Base-by-base conservation (phyloP, 2,888 invertebrate species). In the Zygaena filipendulae region DNA sequence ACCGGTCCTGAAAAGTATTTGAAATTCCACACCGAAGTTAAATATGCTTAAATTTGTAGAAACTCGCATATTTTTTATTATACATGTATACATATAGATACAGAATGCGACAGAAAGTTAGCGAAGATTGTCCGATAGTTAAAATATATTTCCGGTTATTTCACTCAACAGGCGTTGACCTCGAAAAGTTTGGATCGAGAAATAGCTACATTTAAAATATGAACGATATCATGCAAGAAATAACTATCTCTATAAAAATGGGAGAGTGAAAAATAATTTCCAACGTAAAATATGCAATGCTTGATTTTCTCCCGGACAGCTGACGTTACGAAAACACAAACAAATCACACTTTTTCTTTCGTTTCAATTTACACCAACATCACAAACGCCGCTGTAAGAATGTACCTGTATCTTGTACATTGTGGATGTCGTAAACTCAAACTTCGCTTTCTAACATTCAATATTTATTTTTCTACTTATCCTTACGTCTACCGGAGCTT, bases 401-500 rank as follows among this genome's bases (percentile, higher is more conserved):
- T 58, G n/a, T n/a, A n/a, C n/a, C n/a, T n/a, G n/a, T n/a, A n/a
- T 49, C 42, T 48, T 59, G 54, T 64, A n/a, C n/a, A n/a, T n/a
- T n/a, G 48, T 46, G 47, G 54, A 58, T 68, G 64, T 59, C 56
- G 60, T 63, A 61, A 64, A 68, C 48, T 53, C 63, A 66, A 71
- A 74, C 69, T 58, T 56, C 70, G 66, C 79, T 79, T 79, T 79
- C 79, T 77, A 74, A 60, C 63, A 68, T 57, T 54, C 59, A 77
- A 79, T 77, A 79, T 79, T 79, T 75, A 60, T 71, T 74, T 67
- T 71, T 72, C 70, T 70, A 75, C 69, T 79, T 77, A 77, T 69
- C 72, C 72, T 68, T 57, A 60, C 59, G 57, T 52, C 43, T 54
- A 41, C 39, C 39, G n/a, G 42, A 52, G 54, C 58, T 57, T 46